Conservation (phyloP, 2,888 invertebrate species). For the Lasioglossum malachurum region DNA sequence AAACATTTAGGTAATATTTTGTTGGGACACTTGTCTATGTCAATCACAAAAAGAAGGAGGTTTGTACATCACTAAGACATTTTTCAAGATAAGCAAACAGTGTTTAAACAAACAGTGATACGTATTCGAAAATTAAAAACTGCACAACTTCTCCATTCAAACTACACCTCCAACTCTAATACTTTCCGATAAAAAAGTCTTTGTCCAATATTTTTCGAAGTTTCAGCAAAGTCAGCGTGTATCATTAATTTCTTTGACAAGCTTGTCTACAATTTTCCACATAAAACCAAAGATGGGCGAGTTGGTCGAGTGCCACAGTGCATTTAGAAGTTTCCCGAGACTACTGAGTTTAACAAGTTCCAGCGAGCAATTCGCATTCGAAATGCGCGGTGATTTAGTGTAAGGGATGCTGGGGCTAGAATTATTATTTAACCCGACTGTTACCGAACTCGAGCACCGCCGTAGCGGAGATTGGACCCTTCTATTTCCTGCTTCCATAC, state of each 20-base stretch:
- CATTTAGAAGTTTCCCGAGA: background rate
- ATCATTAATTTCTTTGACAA: background rate
- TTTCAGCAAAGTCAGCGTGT: too few species aligned
- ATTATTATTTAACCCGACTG: background rate
- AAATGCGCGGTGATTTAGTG: background rate
- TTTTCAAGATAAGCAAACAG: too few species aligned
- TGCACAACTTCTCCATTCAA: too few species aligned
- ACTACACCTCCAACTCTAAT: too few species aligned
- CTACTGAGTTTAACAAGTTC: background rate
- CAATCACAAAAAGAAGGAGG: too few species aligned
- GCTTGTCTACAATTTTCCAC: background rate
- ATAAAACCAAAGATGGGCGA: background rate
- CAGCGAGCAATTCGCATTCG: background rate
- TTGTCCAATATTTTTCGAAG: too few species aligned
- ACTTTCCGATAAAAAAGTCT: too few species aligned
- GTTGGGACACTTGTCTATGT: too few species aligned
- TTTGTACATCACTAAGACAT: too few species aligned
- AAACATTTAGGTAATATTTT: too few species aligned
- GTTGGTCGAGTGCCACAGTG: background rate
- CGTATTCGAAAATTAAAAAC: too few species aligned
- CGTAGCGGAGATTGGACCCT: background rate
- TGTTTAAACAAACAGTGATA: too few species aligned
- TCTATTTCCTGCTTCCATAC: background rate
- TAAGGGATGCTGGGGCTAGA: background rate
- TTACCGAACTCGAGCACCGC: background rate